phyloP scores from a whole-genome alignment of 2,888 invertebrate species.

The Sphecodes monilicornis region DNA sequence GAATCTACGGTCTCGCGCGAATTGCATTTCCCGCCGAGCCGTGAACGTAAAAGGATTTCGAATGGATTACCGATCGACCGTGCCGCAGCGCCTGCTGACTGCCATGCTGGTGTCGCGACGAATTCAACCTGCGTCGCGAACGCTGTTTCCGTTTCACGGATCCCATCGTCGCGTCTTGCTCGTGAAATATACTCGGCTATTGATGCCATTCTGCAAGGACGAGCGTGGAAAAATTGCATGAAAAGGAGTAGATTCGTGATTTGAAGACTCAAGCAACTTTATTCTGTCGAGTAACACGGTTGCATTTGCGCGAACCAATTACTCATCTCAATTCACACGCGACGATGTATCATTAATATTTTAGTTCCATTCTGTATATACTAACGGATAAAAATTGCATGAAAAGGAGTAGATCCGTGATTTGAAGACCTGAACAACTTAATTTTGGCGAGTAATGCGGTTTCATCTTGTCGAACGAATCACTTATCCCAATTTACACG shows the following conservation, averaged over 20 bases:
- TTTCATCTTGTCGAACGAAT: background rate
- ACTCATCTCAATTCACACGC: too few species aligned
- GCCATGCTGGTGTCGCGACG: background rate
- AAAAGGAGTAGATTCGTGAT: background rate
- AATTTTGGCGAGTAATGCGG: too few species aligned
- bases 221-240: slow-evolving; percentile 3
- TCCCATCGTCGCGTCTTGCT: background rate
- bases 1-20: slow-evolving; percentile 36
- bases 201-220: slow-evolving; percentile 8
- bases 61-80: slow-evolving; percentile 57
- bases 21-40: slow-evolving; percentile 57
- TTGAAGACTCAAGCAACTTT: background rate
- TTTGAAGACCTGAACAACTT: too few species aligned
- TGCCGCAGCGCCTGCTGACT: background rate
- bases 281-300: background rate
- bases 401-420: too few species aligned
- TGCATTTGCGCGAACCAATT: background rate
- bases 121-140: slow-evolving; percentile 29
- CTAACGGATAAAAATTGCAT: too few species aligned
- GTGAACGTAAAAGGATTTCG: slow-evolving; percentile 51
- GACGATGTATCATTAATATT: background rate
- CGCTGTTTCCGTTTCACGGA: slow-evolving; percentile 14
- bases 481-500: too few species aligned
- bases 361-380: too few species aligned
- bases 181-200: slow-evolving; percentile 24